Conservation (phyloP, 1,140 invertebrate genomes). For the Drosophila grimshawi region DNA sequence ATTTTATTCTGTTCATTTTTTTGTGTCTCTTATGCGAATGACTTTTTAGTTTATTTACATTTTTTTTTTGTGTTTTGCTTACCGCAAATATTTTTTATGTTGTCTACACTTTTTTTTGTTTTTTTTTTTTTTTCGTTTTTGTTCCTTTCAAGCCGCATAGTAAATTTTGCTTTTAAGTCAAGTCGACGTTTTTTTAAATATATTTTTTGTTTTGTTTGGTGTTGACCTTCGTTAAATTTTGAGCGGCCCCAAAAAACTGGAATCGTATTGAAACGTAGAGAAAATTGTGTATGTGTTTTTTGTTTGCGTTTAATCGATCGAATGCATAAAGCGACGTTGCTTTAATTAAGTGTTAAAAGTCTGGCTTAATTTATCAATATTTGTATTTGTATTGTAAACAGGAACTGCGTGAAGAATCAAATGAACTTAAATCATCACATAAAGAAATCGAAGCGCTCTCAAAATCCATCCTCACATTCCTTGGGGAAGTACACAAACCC, state of each 20-base stretch:
- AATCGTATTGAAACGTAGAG: slow-evolving; percentile 52
- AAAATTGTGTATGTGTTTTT: slow-evolving; percentile 18
- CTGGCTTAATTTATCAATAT: not conserved
- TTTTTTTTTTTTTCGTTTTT: not conserved
- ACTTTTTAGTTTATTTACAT: slow-evolving; percentile 34
- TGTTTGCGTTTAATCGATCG: slow-evolving; percentile 25
- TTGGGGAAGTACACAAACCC: slow-evolving; percentile 86
- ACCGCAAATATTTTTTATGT: slow-evolving; percentile 36
- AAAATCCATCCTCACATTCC: slow-evolving; percentile 86
- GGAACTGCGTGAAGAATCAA: slow-evolving; percentile 88
- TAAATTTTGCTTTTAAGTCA: slow-evolving; percentile 32
- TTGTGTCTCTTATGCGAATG: slow-evolving; percentile 30
- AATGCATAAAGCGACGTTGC: not conserved
- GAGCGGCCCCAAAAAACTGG: slow-evolving; percentile 50
- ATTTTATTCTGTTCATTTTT: slow-evolving; percentile 16
- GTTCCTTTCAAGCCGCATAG: slow-evolving; percentile 19
- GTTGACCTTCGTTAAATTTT: slow-evolving; percentile 46
- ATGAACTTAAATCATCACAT: slow-evolving; percentile 85
- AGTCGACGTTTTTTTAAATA: slow-evolving; percentile 40
- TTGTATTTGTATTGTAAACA: slow-evolving; percentile 65
- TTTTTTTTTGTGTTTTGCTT: slow-evolving; percentile 23
- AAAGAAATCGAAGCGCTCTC: slow-evolving; percentile 86
- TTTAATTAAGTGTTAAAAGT: not conserved
- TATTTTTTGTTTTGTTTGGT: slow-evolving; percentile 31
- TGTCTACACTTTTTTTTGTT: slow-evolving; percentile 6